These are phyloP conservation scores for Harmothoe impar DNA, from an alignment of 2,888 invertebrate species.

Conservation along the genomic window DNA sequence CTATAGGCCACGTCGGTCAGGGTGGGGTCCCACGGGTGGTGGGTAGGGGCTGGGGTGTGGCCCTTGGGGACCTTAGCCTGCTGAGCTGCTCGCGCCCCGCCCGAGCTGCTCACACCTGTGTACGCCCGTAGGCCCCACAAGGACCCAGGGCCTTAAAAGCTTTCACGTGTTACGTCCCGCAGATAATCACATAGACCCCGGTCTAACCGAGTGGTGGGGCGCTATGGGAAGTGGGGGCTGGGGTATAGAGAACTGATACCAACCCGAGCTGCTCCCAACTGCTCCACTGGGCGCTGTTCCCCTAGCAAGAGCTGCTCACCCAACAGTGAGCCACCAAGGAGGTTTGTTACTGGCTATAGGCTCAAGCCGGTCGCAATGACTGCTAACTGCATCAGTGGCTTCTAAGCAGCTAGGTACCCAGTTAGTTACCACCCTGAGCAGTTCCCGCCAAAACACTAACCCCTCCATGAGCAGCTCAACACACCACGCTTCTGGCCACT, in stretches of 20 bases:
- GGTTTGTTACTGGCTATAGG: too few relatives aligned
- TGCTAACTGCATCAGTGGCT: too few relatives aligned
- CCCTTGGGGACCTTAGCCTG: neutral
- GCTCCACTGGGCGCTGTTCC: too few relatives aligned
- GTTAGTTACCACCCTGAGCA: neutral
- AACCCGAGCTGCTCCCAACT: too few relatives aligned
- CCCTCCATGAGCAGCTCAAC: conserved; percentile 13
- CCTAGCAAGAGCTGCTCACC: too few relatives aligned
- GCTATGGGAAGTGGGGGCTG: too few relatives aligned
- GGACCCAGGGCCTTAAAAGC: conserved; percentile 41
- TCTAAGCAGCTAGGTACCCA: neutral
- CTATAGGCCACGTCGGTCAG: neutral
- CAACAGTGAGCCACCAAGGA: too few relatives aligned
- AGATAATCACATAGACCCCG: conserved; percentile 48
- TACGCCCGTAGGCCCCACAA: neutral
- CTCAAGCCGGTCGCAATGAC: too few relatives aligned
- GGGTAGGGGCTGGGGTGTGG: neutral
- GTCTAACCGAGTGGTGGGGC: neutral
- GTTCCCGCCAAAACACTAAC: neutral
- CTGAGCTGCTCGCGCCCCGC: conserved; percentile 6
- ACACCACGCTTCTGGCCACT: neutral
- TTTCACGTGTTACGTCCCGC: conserved; percentile 46
- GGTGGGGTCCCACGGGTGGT: neutral
- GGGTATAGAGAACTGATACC: too few relatives aligned
- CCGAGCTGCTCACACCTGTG: conserved; percentile 43